phyloP scores from a whole-genome alignment of 2,888 invertebrate species.

The Hesperia comma region DNA sequence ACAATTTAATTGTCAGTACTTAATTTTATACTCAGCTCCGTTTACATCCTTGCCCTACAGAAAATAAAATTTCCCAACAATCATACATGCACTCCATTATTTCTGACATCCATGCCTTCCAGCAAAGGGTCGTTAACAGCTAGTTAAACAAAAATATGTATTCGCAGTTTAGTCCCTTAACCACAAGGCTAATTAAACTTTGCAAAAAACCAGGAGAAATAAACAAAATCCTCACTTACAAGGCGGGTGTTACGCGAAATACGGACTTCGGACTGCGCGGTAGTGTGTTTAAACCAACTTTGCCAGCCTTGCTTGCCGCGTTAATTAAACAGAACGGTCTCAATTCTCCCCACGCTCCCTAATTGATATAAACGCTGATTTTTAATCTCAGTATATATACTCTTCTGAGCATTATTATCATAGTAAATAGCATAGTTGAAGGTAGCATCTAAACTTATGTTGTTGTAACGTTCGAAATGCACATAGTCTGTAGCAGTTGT shows the following conservation, averaged over 20 bases:
- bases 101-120: too few relatives aligned
- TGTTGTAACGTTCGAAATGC: too few relatives aligned
- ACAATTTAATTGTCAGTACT: too few relatives aligned
- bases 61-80: too few relatives aligned
- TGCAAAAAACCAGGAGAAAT: constrained; percentile 42
- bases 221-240: constrained; percentile 66
- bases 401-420: not conserved
- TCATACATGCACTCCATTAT: too few relatives aligned
- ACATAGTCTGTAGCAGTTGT: too few relatives aligned
- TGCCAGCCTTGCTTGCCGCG: constrained; percentile 52
- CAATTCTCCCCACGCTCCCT: constrained; percentile 69
- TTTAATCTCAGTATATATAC: constrained; percentile 44
- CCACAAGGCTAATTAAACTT: constrained; percentile 23
- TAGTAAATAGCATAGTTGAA: not conserved
- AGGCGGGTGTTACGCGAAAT: constrained; percentile 54
- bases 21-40: too few relatives aligned
- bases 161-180: not conserved
- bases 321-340: constrained; percentile 72
- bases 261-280: constrained; percentile 41
- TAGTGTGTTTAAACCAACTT: constrained; percentile 53
- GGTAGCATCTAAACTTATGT: too few relatives aligned
- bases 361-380: constrained; percentile 75
- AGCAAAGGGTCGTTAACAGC: too few relatives aligned
- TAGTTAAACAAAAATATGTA: not conserved
- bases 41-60: too few relatives aligned